A percentile compares a stretch with the other conserved stretches of the same genome.
Conservation (phyloP, 1,140 invertebrate species). For the Bombus impatiens region DNA sequence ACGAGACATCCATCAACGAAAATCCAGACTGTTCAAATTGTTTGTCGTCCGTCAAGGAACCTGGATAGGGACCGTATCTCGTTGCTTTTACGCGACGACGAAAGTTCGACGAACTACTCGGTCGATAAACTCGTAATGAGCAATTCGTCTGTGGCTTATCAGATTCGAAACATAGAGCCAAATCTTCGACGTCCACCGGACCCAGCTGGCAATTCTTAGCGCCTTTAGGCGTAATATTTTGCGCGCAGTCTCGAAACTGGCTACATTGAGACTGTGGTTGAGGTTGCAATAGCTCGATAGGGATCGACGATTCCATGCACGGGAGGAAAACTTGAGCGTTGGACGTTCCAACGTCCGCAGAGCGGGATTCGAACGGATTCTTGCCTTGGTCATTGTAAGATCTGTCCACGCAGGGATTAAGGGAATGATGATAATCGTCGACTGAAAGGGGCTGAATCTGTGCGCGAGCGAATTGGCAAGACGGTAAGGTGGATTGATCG, state of each 20-base stretch:
- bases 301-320: background rate
- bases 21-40: background rate
- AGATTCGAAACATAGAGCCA: conserved; percentile 55
- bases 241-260: conserved; percentile 1
- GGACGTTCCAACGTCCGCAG: background rate
- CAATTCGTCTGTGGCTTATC: conserved; percentile 1
- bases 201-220: conserved; percentile 52
- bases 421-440: background rate
- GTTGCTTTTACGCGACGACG: background rate
- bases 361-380: background rate
- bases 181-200: conserved; percentile 75
- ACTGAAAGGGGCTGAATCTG: background rate
- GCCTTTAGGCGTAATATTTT: background rate
- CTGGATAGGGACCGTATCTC: conserved; percentile 2
- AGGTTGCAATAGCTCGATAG: background rate
- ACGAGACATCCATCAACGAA: too few species aligned
- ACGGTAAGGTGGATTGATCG: background rate
- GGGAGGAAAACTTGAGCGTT: background rate
- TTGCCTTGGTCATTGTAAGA: background rate
- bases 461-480: conserved; percentile 5
- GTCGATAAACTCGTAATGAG: background rate
- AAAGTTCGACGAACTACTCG: background rate
- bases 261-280: background rate
- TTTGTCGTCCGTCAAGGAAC: background rate
- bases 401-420: background rate